Evolutionary conservation across 1,140 invertebrate species (phyloP), one percentile per base, ranked within the genome.

Genomic region (Papilio machaon): DNA sequence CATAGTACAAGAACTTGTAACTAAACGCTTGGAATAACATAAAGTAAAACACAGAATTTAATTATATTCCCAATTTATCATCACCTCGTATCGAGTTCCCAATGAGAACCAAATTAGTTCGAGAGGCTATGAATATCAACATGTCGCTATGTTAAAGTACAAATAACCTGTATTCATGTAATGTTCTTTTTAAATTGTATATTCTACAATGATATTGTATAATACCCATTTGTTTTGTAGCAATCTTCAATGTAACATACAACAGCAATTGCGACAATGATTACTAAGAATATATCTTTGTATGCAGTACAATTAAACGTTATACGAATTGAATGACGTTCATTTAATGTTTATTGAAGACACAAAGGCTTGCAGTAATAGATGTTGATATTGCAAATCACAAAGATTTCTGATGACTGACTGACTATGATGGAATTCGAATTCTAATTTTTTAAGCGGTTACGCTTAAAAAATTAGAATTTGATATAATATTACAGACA

Each of bases 291-390:
- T 46, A 54, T 78, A 15, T 64, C 35, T 78, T 46, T 78, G 52
- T 19, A 77, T 54, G 30, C 35, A 19, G 46, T 78, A 78, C 76
- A 46, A 64, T 64, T 60, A 64, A 54, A 78, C 47, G 74, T 77
- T 58, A 54, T 77, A 64, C 35, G 76, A 35, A 77, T 52, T 49
- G 10, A 15, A 60, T 78, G 76, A 78, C 76, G 76, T 78, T 19
- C 76, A 60, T 60, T 78, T 60, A 54, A 60, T 78, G 35, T 46
- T 76, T 60, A 54, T 78, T 77, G 38, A 78, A 60, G 54, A 46
- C 47, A 75, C 76, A 78, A 78, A 78, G 54, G 76, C 30, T 75
- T 47, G 19, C 19, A 75, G 9, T 75, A 75, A 75, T 23, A 75
- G 46, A 75, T 64, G 46, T n/a, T 77, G 13, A 23, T 60, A 77